These are phyloP conservation scores for Cacajao melanocephalus DNA, from an alignment of 2,797 vertebrate genomes.

Conservation along the genomic window DNA sequence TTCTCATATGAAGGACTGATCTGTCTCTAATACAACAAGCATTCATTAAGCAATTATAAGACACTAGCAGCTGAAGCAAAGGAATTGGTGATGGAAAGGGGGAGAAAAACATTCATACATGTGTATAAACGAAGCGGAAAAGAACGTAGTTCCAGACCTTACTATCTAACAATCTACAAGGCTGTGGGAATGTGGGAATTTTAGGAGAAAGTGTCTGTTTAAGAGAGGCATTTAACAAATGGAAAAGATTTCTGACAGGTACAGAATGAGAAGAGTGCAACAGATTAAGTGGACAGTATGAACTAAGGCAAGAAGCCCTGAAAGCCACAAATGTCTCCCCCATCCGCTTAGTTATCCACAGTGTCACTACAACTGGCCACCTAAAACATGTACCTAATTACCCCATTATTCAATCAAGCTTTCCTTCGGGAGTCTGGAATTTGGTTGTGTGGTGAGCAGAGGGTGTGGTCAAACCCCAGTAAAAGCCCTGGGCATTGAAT, in stretches of 20 bases:
- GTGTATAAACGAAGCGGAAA: neutral
- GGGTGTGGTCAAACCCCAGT: neutral
- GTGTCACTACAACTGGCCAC: neutral
- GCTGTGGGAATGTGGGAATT: neutral
- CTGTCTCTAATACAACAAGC: conserved; percentile 5
- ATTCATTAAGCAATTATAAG: neutral
- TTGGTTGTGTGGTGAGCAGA: neutral
- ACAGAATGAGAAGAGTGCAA: neutral
- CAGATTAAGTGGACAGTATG: neutral
- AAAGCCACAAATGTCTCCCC: neutral
- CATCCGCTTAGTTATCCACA: neutral
- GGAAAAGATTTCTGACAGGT: conserved; percentile 20
- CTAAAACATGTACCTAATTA: neutral
- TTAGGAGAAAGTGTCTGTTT: neutral
- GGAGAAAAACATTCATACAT: neutral
- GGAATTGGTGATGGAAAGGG: neutral
- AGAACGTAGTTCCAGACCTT: neutral
- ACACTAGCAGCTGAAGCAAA: neutral
- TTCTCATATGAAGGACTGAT: neutral
- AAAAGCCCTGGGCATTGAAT: neutral
- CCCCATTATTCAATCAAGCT: neutral
- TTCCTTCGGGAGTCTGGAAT: neutral
- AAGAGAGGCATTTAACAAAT: neutral
- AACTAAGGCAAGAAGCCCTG: neutral
- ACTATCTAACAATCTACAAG: neutral